phyloP scores from a whole-genome alignment of 2,888 invertebrate species.

The Xestobium rufovillosum region DNA sequence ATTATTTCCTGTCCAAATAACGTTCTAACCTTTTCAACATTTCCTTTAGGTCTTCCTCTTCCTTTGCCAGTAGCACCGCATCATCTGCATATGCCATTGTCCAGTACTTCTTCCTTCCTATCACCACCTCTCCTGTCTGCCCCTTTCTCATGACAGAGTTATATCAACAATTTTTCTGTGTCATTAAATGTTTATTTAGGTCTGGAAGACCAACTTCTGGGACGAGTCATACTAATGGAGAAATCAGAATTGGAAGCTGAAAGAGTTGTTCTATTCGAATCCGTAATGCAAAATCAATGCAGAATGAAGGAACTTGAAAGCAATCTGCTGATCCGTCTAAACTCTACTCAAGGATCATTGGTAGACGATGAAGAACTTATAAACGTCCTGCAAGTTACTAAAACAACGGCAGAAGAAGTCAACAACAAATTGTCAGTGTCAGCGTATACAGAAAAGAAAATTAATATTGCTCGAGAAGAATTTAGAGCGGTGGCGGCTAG shows the following conservation, averaged over 20 bases:
- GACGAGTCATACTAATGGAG: conserved; percentile 91
- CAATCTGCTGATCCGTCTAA: conserved; percentile 82
- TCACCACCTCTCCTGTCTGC: too few relatives aligned
- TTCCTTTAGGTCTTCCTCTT: too few relatives aligned
- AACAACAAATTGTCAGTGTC: conserved; percentile 89
- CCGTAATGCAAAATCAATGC: conserved; percentile 92
- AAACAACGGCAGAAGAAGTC: conserved; percentile 87
- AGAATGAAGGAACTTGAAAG: conserved; percentile 95
- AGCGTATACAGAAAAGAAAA: conserved; percentile 89
- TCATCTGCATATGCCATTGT: too few relatives aligned
- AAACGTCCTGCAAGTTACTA: conserved; percentile 68
- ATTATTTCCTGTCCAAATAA: too few relatives aligned
- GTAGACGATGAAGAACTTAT: conserved; percentile 95
- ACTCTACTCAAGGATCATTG: conserved; percentile 86
- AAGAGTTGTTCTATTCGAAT: conserved; percentile 85
- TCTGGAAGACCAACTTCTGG: conserved; percentile 88
- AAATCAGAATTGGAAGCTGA: conserved; percentile 94
- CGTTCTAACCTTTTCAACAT: too few relatives aligned
- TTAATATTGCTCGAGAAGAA: conserved; percentile 88
- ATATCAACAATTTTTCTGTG: too few relatives aligned
- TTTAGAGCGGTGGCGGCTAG: conserved; percentile 91
- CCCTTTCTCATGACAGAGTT: too few relatives aligned
- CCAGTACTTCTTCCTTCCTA: too few relatives aligned
- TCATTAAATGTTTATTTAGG: conserved; percentile 44
- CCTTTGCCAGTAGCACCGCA: too few relatives aligned